Evolutionary conservation across 2,888 invertebrate genomes (phyloP).

Genomic region (Athalia cordata): DNA sequence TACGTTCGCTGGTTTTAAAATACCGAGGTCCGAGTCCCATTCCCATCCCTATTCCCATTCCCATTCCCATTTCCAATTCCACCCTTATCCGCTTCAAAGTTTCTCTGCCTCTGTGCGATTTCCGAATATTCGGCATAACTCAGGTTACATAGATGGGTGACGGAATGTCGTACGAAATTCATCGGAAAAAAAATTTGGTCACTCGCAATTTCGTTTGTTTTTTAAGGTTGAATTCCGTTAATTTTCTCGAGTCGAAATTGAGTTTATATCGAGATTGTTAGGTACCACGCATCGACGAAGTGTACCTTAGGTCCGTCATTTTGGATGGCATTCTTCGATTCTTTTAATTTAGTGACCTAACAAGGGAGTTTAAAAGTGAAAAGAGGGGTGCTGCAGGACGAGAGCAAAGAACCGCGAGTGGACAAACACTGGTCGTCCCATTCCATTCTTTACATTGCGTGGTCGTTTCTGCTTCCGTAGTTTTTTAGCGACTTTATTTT

Average conservation of each 20-base stretch:
- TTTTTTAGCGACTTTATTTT: too few relatives aligned
- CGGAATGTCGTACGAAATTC: neutral
- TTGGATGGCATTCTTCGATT: neutral
- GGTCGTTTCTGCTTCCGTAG: neutral
- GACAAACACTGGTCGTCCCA: neutral
- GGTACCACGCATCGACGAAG: too few relatives aligned
- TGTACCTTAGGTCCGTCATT: too few relatives aligned
- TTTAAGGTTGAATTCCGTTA: neutral
- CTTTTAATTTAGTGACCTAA: neutral
- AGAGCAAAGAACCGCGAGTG: neutral
- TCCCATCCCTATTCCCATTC: slow-evolving; percentile 20
- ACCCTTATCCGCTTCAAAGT: slow-evolving; percentile 20
- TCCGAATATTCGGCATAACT: slow-evolving; percentile 15
- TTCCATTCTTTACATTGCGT: neutral
- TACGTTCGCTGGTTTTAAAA: slow-evolving; percentile 49
- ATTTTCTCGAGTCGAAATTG: neutral
- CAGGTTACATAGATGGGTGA: neutral
- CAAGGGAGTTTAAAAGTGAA: neutral
- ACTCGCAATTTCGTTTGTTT: neutral
- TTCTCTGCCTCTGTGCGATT: neutral
- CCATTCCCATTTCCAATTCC: slow-evolving; percentile 8
- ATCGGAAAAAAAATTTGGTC: neutral
- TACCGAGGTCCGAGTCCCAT: slow-evolving; percentile 38
- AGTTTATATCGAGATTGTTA: too few relatives aligned
- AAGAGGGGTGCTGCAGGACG: neutral